Evolutionary conservation across 2,888 invertebrate genomes (phyloP), one percentile per base, ranked within the genome.

Genomic region (Branchellion lobata): DNA sequence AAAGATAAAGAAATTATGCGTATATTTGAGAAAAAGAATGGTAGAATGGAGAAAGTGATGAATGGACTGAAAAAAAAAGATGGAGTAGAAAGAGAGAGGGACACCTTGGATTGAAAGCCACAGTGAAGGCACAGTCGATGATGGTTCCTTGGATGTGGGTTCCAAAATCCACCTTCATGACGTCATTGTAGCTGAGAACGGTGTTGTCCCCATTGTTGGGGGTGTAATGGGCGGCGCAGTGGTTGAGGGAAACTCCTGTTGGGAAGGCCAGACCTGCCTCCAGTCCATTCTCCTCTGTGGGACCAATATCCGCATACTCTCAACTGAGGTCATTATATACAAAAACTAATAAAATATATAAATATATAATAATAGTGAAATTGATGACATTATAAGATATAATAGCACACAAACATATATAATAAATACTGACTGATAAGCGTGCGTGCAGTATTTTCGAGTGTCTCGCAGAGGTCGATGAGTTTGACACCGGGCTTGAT

Each of bases 211-310:
- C 99, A 78, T 96, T 95, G 88, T 99, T 99, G 2, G 99, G 99
- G 21, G 99, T 99, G 86, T 99, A 99, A 89, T 99, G 99, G 76
- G 99, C 99, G 79, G 99, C 99, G 87, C 97, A 98, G 87, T 99
- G 94, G 89, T 99, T 99, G 51, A 97, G 90, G n/a, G 96, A 97
- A 87, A 97, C 97, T 0, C 98, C 98, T 0, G 97, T 98, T 0
- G 99, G 99, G 88, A 99, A 99, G 1, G 90, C 90, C 74, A 90
- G 84, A 24, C 90, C 99, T 0, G 98, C 95, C 84, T 96, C 93
- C 8, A 99, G 89, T 0, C 96, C 97, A 85, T 96, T 93, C 88
- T 99, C 99, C 21, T 61, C 80, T 61, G 73, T 3, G 65, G 34
- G 21, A 8, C 31, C 5, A 72, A 24, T 72, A 29, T 5, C 14